Percentiles rank a stretch among this genome's conserved stretches.
Conservation (phyloP, 2,797 vertebrate species). For the Epinephelus coioides region DNA sequence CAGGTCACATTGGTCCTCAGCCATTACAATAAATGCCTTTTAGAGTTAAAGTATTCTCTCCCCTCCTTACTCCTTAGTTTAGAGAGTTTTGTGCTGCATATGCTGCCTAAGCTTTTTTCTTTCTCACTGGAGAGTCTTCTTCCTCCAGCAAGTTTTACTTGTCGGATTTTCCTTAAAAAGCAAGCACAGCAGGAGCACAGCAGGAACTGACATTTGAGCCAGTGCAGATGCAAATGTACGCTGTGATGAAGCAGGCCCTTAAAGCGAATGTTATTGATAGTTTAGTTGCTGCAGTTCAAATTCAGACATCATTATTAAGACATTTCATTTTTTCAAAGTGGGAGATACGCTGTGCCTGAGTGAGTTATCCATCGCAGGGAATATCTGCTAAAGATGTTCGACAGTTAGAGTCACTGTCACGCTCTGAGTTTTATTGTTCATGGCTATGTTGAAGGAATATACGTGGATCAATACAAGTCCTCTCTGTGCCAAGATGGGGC, state of each 20-base stretch:
- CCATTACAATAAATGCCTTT: background rate
- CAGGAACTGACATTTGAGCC: background rate
- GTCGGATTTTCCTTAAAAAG: background rate
- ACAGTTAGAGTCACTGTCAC: slow-evolving; percentile 1
- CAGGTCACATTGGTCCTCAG: slow-evolving; percentile 1
- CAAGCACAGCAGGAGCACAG: background rate
- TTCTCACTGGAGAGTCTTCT: background rate
- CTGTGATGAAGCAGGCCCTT: background rate
- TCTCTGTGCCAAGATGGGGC: slow-evolving; percentile 18
- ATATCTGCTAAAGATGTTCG: slow-evolving; percentile 11
- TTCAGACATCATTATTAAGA: background rate
- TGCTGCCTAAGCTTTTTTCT: background rate
- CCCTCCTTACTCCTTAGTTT: background rate
- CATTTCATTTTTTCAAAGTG: background rate
- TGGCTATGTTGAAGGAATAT: slow-evolving; percentile 5
- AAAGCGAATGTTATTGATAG: background rate
- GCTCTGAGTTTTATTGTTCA: slow-evolving; percentile 5
- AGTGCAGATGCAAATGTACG: background rate
- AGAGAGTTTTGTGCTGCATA: background rate
- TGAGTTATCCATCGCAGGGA: background rate
- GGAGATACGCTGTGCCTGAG: background rate
- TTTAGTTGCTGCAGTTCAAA: slow-evolving; percentile 1
- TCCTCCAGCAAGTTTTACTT: background rate
- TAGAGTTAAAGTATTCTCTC: background rate
- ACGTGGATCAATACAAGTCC: background rate